These are phyloP conservation scores for Pteronura brasiliensis DNA, from an alignment of 2,113 vertebrate species.

Conservation along the genomic window DNA sequence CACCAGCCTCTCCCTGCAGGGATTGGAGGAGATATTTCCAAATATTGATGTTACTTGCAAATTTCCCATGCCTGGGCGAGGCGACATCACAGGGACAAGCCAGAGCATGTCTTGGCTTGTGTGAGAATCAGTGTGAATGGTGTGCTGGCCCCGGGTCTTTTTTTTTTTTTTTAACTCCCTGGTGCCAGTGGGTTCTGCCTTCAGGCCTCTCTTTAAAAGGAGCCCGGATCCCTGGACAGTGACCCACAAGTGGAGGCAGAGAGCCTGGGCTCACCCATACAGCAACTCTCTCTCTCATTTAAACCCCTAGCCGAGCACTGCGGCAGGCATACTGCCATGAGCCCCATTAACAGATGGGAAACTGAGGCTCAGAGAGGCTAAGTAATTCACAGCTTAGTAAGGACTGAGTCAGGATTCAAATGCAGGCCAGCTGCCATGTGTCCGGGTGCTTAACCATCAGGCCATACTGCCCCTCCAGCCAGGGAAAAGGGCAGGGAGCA, in stretches of 20 bases:
- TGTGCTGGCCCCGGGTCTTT: neutral
- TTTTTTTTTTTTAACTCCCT: neutral
- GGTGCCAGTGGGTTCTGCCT: neutral
- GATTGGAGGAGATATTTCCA: neutral
- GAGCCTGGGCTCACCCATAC: neutral
- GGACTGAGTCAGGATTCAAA: neutral
- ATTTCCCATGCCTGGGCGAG: neutral
- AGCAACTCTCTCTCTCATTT: neutral
- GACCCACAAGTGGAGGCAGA: neutral
- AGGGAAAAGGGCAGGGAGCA: fast-evolving
- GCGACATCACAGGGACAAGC: neutral
- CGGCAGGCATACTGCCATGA: fast-evolving
- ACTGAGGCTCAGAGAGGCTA: neutral
- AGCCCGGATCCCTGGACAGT: neutral
- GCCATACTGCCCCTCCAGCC: neutral
- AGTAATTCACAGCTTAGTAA: neutral
- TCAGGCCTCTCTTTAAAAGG: neutral
- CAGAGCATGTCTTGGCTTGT: neutral
- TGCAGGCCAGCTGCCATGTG: neutral
- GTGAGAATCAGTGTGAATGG: neutral
- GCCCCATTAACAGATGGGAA: neutral
- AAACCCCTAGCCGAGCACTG: neutral
- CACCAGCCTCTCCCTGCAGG: neutral
- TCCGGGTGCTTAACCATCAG: neutral
- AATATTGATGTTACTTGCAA: neutral